Evolutionary conservation across 2,113 vertebrate species (phyloP).

Genomic region (Neolamprologus variostigma): DNA sequence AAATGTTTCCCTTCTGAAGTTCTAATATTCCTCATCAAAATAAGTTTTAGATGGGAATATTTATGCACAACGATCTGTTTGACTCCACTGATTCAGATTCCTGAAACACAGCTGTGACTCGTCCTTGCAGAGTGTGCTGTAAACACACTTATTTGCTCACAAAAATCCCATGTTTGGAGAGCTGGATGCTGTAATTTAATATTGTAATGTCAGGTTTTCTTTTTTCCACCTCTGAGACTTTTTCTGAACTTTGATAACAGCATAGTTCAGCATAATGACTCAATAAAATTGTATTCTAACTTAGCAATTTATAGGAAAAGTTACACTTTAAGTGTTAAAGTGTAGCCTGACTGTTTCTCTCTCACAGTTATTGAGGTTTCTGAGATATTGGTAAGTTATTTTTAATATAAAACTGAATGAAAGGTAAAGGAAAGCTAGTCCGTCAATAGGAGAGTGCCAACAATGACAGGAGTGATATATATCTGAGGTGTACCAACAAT

Average conservation of each 20-base stretch:
- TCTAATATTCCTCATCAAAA: neutral
- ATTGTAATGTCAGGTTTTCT: neutral
- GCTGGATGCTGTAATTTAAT: neutral
- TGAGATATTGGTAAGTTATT: neutral
- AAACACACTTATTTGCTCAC: neutral
- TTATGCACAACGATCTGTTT: neutral
- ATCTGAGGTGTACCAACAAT: neutral
- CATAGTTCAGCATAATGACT: neutral
- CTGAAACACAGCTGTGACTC: neutral
- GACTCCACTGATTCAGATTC: neutral
- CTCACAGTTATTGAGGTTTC: neutral
- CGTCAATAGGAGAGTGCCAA: neutral
- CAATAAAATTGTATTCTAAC: neutral
- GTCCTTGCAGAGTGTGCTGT: neutral
- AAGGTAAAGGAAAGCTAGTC: neutral
- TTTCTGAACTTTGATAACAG: neutral
- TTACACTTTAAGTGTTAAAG: neutral
- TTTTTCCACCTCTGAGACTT: neutral
- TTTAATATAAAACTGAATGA: neutral
- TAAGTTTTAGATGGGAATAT: neutral
- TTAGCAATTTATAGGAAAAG: accelerated
- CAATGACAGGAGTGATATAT: neutral
- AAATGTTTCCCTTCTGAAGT: neutral
- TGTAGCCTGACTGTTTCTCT: neutral
- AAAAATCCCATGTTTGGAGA: neutral